A percentile compares a stretch with the other conserved stretches of the same genome.
Conservation (phyloP, 2,113 vertebrate species). For the Pangasianodon hypophthalmus region DNA sequence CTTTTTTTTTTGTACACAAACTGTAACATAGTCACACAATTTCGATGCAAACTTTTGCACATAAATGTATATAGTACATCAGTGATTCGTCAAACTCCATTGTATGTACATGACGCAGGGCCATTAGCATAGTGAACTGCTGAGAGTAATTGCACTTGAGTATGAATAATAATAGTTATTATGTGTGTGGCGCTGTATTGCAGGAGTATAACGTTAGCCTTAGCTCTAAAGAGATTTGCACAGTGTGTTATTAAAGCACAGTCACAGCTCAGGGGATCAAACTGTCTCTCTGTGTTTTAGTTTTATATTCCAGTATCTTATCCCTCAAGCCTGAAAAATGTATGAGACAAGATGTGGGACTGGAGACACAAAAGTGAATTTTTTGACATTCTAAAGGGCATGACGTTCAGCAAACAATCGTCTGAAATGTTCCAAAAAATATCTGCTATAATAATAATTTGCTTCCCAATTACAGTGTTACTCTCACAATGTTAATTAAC, state of each 20-base stretch:
- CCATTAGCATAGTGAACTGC: not conserved
- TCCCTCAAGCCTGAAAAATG: not conserved
- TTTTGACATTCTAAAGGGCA: not conserved
- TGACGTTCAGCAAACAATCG: not conserved
- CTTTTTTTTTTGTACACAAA: not conserved
- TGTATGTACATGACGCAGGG: not conserved
- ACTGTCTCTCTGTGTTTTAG: not conserved
- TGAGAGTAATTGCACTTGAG: not conserved
- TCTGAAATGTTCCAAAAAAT: not conserved
- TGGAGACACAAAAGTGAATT: not conserved
- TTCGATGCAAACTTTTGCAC: not conserved
- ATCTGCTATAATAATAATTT: not conserved
- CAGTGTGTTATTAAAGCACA: not conserved
- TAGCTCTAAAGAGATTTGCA: not conserved
- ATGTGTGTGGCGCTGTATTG: not conserved
- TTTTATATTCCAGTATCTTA: not conserved
- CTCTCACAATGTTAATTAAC: not conserved
- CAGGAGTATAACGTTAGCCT: not conserved
- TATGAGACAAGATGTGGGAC: not conserved
- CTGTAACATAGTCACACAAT: not conserved
- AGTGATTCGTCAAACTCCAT: not conserved
- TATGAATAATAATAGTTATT: constrained; percentile 3
- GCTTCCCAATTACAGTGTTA: not conserved
- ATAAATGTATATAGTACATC: not conserved
- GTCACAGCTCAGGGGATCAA: not conserved